Conservation (phyloP, 2,113 vertebrate species). For the Ascaphus truei region DNA sequence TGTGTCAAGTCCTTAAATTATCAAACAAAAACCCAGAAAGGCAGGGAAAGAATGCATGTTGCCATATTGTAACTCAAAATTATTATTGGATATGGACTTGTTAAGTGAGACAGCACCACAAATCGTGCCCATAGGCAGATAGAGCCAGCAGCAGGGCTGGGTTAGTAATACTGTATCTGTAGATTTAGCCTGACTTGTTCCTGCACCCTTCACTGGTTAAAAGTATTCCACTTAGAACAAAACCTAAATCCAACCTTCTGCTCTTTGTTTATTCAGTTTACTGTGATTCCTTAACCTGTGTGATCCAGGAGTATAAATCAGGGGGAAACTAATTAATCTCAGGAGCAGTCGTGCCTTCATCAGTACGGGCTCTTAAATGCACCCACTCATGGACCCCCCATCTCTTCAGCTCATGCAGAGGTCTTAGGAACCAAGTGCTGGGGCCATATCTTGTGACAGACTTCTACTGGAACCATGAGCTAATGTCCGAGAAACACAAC, state of each 20-base stretch:
- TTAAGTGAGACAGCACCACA: too few relatives aligned
- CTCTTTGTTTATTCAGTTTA: slow-evolving; percentile 67
- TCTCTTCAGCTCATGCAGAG: background rate
- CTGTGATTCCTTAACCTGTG: slow-evolving; percentile 59
- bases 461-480: background rate
- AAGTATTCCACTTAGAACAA: slow-evolving; percentile 59
- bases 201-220: slow-evolving; percentile 48
- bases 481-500: too few relatives aligned
- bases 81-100: too few relatives aligned
- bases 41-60: too few relatives aligned
- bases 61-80: too few relatives aligned
- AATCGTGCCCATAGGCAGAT: background rate
- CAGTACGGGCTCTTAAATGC: background rate
- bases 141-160: background rate
- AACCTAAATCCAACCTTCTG: slow-evolving; percentile 50
- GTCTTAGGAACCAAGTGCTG: background rate
- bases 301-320: slow-evolving; percentile 58
- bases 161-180: background rate
- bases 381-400: slow-evolving; percentile 43
- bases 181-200: background rate
- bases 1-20: too few relatives aligned
- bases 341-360: slow-evolving; percentile 2
- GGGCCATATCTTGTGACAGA: background rate
- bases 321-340: slow-evolving; percentile 50
- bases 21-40: too few relatives aligned